phyloP scores from a whole-genome alignment of 2,113 vertebrate genomes.

The Mormyrus iriodes region DNA sequence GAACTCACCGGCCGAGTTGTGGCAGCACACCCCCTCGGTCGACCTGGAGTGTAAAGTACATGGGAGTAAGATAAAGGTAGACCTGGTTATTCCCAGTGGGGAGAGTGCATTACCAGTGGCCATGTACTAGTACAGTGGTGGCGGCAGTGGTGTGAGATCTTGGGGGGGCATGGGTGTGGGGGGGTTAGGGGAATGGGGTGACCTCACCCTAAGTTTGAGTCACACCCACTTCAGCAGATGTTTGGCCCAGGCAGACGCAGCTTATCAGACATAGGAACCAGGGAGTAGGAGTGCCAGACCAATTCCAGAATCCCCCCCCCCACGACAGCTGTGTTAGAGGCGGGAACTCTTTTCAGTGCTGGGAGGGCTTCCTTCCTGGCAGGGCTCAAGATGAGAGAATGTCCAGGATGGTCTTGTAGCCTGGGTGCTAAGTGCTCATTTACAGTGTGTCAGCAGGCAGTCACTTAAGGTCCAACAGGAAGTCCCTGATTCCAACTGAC shows the following conservation, averaged over 20 bases:
- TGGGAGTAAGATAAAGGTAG: conserved; percentile 61
- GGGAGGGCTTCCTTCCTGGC: conserved; percentile 24
- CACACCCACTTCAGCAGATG: conserved; percentile 57
- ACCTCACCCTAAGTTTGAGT: conserved; percentile 55
- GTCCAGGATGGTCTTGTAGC: neutral
- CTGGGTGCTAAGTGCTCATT: neutral
- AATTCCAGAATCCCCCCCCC: conserved; percentile 44
- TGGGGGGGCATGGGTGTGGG: conserved; percentile 45
- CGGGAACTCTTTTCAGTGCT: neutral
- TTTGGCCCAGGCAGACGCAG: conserved; percentile 48
- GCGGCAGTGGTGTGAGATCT: neutral
- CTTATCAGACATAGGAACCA: conserved; percentile 62
- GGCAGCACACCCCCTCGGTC: conserved; percentile 45
- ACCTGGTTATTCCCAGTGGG: conserved; percentile 48
- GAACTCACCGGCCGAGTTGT: conserved; percentile 55
- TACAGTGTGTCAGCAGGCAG: neutral
- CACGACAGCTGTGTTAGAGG: neutral
- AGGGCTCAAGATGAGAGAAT: conserved; percentile 14
- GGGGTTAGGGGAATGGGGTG: conserved; percentile 47
- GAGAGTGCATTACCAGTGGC: conserved; percentile 49
- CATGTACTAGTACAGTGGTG: neutral
- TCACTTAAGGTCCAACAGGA: conserved; percentile 23
- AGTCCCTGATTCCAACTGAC: conserved; percentile 42
- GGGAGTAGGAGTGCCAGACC: conserved; percentile 42
- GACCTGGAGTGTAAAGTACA: conserved; percentile 58